phyloP scores from a whole-genome alignment of 2,888 invertebrate species.

The Furcula furcula region DNA sequence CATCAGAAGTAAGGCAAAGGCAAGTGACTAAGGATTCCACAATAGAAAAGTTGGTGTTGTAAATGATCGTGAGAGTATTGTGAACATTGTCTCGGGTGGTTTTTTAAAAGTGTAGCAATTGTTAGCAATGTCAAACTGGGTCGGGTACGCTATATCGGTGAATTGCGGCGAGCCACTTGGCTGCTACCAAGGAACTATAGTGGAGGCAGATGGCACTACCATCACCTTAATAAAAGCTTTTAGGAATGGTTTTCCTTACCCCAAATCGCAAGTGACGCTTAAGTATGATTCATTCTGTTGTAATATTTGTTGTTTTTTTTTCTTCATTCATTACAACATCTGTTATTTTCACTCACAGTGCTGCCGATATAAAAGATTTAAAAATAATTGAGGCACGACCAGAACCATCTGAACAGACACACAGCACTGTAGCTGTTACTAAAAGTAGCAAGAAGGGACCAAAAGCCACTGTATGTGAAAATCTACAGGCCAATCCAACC shows the following conservation, averaged over 20 bases:
- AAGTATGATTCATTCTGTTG: constrained; percentile 49
- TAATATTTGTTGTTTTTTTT: too few relatives aligned
- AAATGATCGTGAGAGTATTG: too few relatives aligned
- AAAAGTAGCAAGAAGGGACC: constrained; percentile 54
- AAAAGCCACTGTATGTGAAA: constrained; percentile 67
- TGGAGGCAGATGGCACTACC: constrained; percentile 85
- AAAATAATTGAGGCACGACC: constrained; percentile 87
- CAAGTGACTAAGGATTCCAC: too few relatives aligned
- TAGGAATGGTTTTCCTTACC: constrained; percentile 87
- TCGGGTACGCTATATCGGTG: constrained; percentile 92
- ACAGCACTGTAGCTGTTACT: constrained; percentile 64
- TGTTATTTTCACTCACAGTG: constrained; percentile 72
- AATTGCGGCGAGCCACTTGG: constrained; percentile 90
- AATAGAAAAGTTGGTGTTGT: too few relatives aligned
- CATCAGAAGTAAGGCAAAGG: too few relatives aligned
- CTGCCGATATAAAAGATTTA: constrained; percentile 87
- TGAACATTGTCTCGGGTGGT: too few relatives aligned
- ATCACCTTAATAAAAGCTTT: constrained; percentile 91
- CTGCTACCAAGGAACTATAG: constrained; percentile 90
- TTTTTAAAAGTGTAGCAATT: background rate
- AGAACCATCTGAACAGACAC: constrained; percentile 51
- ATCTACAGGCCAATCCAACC: constrained; percentile 59
- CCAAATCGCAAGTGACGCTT: constrained; percentile 72
- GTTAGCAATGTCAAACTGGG: constrained; percentile 81
- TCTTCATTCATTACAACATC: background rate